Conservation (phyloP, 1,140 invertebrate genomes). For the Riptortus pedestris region DNA sequence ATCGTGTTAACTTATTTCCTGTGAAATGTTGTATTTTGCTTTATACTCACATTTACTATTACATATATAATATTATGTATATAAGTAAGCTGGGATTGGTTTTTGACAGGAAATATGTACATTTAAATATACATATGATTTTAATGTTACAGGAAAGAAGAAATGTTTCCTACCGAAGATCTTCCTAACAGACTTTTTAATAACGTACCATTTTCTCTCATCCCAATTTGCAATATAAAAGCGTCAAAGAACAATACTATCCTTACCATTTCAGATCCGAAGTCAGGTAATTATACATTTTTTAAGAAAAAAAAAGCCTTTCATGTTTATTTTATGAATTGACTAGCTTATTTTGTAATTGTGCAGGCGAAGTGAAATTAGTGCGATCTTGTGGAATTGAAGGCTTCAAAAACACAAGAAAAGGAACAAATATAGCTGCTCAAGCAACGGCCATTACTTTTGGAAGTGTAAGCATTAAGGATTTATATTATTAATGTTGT, state of each 20-base stretch:
- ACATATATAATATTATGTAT: too few species aligned
- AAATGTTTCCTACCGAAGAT: slow-evolving; percentile 61
- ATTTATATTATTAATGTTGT: too few species aligned
- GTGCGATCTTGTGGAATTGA: slow-evolving; percentile 72
- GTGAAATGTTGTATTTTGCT: too few species aligned
- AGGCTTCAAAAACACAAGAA: slow-evolving; percentile 88
- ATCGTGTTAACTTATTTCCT: too few species aligned
- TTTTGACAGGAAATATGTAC: too few species aligned
- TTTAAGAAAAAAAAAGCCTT: too few species aligned
- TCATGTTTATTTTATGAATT: neutral
- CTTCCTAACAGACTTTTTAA: slow-evolving; percentile 64
- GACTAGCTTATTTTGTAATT: too few species aligned
- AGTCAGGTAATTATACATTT: slow-evolving; percentile 32
- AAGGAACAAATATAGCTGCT: slow-evolving; percentile 91
- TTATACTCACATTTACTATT: too few species aligned
- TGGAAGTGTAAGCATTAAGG: slow-evolving; percentile 49
- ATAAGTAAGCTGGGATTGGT: too few species aligned
- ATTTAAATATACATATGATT: neutral
- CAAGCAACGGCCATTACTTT: slow-evolving; percentile 79
- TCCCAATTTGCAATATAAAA: slow-evolving; percentile 73
- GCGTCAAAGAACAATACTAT: slow-evolving; percentile 80
- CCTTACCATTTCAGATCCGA: slow-evolving; percentile 56
- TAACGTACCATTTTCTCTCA: slow-evolving; percentile 61
- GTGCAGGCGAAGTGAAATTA: slow-evolving; percentile 45
- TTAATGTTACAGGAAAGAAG: slow-evolving; percentile 46